Evolutionary conservation across 2,888 invertebrate genomes (phyloP), one percentile per base, ranked within the genome.

Genomic region (Dinocampus coccinellae): DNA sequence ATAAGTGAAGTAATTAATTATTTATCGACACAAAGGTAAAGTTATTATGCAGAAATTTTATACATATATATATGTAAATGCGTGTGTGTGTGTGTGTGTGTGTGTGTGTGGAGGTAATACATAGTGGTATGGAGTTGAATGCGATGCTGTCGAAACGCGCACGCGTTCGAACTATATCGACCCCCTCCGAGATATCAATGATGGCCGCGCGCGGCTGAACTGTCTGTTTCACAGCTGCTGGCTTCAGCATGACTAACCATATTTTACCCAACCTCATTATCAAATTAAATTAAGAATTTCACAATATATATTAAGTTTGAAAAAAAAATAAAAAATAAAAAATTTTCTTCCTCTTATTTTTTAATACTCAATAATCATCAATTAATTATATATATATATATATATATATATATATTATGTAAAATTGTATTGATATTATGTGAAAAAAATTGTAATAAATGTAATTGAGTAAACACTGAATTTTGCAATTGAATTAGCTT

Each of bases 161-260:
- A 80, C 77, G 80, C 80, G 80, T 80, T 79, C 75, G 64, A 74
- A 64, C 76, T 78, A 79, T 80, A 80, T 80, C 80, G 80, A 80
- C 79, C 80, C 68, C 73, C 75, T 58, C 58, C 13, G 65, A 70
- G 70, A 60, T 65, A 60, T 55, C 47, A 53, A 65, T 70, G 64
- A 60, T 65, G 70, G 70, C 47, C 47, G 47, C 16, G 20, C 47
- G 4, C 70, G 36, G 52, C 70, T 70, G 65, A 74, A 71, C 77
- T 73, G 73, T 76, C 79, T 77, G 65, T 76, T 69, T 70, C 60
- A 53, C 73, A 53, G 72, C 60, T 66, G 61, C 24, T 67, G 70
- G 72, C 76, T 75, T 78, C 47, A 64, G 64, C 62, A 52, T 55
- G 39, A 36, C 65, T 65, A 65, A 58, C 65, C 70, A 70, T 65